Percentiles rank a stretch among this genome's conserved stretches.
Conservation (phyloP, 2,888 invertebrate species). For the Anorthoa munda region DNA sequence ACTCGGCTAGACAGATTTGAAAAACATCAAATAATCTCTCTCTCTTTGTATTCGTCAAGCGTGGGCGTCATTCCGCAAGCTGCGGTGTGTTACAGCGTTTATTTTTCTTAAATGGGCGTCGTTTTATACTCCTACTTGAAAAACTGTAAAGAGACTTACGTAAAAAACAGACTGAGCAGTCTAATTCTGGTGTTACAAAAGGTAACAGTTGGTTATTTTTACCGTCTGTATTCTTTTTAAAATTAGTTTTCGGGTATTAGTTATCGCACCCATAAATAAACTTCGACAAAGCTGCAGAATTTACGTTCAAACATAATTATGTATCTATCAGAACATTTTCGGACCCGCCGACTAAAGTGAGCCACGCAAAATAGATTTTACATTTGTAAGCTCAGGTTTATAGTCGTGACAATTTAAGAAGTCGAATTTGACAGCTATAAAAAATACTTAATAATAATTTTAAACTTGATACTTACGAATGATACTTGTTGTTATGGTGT, state of each 20-base stretch:
- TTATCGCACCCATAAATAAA: neutral
- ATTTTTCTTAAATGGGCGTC: conserved; percentile 38
- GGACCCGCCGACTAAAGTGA: neutral
- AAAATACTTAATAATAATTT: too few species aligned
- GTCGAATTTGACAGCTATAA: too few species aligned
- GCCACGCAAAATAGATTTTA: too few species aligned
- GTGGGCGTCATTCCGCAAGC: conserved; percentile 41
- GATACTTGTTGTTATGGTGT: too few species aligned
- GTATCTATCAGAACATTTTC: neutral
- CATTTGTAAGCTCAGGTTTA: too few species aligned
- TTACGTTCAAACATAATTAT: neutral
- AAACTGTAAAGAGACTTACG: conserved; percentile 27
- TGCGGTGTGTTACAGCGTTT: conserved; percentile 31
- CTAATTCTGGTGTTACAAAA: neutral
- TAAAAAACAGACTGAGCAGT: neutral
- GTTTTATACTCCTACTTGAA: conserved; percentile 33
- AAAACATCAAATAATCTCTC: conserved; percentile 46
- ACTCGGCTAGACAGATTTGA: conserved; percentile 38
- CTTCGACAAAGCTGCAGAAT: neutral
- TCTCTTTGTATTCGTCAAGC: conserved; percentile 49
- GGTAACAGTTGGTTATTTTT: neutral
- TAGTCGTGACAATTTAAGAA: too few species aligned
- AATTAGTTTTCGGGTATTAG: neutral
- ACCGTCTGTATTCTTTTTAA: neutral
- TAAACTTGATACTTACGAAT: too few species aligned